A percentile compares a stretch with the other conserved stretches of the same genome.
Conservation (phyloP, 2,888 invertebrate species). For the Trimorus sp. region DNA sequence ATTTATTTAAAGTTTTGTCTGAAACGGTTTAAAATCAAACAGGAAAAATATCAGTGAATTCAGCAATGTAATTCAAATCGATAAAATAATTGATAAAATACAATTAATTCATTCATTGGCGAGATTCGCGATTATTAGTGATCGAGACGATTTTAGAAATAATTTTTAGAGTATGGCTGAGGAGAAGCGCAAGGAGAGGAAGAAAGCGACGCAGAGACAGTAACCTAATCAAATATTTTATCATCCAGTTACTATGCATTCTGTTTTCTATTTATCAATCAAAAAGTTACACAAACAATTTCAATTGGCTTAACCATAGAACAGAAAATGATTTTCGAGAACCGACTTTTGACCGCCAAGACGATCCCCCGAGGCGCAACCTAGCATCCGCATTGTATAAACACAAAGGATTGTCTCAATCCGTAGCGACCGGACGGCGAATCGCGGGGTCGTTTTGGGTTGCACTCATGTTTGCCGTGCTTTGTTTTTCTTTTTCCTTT, state of each 20-base stretch:
- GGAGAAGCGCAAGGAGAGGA: slow-evolving; percentile 69
- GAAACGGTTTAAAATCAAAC: too few species aligned
- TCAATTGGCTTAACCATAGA: too few species aligned
- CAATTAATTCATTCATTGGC: too few species aligned
- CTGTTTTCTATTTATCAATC: slow-evolving; percentile 5
- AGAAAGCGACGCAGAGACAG: slow-evolving; percentile 43
- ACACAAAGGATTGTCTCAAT: too few species aligned
- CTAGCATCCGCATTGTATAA: too few species aligned
- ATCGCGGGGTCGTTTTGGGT: slow-evolving; percentile 52
- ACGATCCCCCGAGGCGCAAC: slow-evolving; percentile 43
- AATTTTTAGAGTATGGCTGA: slow-evolving; percentile 78
- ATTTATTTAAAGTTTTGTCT: too few species aligned
- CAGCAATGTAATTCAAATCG: too few species aligned
- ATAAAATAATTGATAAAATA: too few species aligned
- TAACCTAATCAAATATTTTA: slow-evolving; percentile 36
- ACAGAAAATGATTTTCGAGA: too few species aligned
- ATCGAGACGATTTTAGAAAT: slow-evolving; percentile 72
- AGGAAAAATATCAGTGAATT: too few species aligned
- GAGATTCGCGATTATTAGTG: slow-evolving; percentile 21
- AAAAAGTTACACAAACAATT: neutral
- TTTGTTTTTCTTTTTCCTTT: slow-evolving; percentile 68
- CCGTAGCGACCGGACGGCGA: too few species aligned
- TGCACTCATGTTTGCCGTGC: slow-evolving; percentile 59
- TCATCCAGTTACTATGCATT: slow-evolving; percentile 10
- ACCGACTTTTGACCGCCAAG: slow-evolving; percentile 56